These are phyloP conservation scores for Heliconius melpomene DNA, from an alignment of 1,140 invertebrate species.

Conservation along the genomic window DNA sequence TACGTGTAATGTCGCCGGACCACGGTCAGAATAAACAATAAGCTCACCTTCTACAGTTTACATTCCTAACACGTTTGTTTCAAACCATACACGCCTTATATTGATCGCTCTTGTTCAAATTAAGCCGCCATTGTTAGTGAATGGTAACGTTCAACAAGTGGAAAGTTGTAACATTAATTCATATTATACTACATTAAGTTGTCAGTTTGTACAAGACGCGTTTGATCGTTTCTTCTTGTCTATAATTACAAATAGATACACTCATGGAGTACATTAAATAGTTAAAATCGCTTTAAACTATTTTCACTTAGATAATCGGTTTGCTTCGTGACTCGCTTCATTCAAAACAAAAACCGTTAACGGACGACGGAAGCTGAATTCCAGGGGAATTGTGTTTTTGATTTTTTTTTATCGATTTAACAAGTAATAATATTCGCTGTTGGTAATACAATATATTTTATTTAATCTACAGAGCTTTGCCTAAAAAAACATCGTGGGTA, in stretches of 20 bases:
- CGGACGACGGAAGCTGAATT: conserved; percentile 28
- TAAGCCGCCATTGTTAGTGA: conserved; percentile 32
- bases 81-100: conserved; percentile 51
- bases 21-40: conserved; percentile 57
- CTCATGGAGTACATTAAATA: not conserved
- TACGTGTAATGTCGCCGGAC: conserved; percentile 57
- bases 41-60: conserved; percentile 42
- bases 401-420: not conserved
- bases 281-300: not conserved
- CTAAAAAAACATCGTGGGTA: not conserved
- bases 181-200: conserved; percentile 5
- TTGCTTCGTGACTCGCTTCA: conserved; percentile 28
- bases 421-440: not conserved
- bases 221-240: not conserved
- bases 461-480: not conserved
- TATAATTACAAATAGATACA: not conserved
- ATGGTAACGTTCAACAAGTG: conserved; percentile 22
- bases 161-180: conserved; percentile 5
- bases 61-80: conserved; percentile 55
- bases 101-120: conserved; percentile 50
- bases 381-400: conserved; percentile 32
- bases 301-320: conserved; percentile 29
- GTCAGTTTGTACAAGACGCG: not conserved
- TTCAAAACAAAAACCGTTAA: conserved; percentile 34
- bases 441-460: not conserved